Conservation (phyloP, 1,140 invertebrate species). For the Drosophila ogumai region DNA sequence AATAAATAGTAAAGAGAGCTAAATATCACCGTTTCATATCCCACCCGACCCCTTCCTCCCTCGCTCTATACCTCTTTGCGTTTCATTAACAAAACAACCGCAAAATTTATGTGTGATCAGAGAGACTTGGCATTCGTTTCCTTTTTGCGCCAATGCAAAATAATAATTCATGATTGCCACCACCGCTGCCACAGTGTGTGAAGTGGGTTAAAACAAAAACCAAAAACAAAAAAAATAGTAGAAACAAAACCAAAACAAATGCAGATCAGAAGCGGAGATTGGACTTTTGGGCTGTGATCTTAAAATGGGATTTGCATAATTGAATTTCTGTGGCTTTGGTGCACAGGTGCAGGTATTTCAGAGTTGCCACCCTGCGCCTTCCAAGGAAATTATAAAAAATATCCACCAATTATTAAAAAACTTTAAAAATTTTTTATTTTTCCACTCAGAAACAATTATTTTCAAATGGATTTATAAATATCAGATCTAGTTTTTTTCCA, state of each 20-base stretch:
- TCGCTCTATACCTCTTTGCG: slow-evolving; percentile 38
- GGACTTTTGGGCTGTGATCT: slow-evolving; percentile 53
- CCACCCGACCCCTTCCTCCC: background rate
- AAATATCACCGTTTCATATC: slow-evolving; percentile 19
- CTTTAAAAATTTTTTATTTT: background rate
- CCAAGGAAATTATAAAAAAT: slow-evolving; percentile 3
- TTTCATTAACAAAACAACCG: slow-evolving; percentile 81
- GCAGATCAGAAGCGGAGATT: slow-evolving; percentile 63
- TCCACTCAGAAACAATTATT: too few relatives aligned
- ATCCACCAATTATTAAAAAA: too few relatives aligned
- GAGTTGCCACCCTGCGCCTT: slow-evolving; percentile 37
- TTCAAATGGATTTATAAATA: background rate
- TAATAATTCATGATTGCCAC: slow-evolving; percentile 61
- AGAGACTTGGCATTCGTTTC: slow-evolving; percentile 63
- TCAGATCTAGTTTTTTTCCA: slow-evolving; percentile 4
- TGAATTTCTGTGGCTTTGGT: slow-evolving; percentile 40
- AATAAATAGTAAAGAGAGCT: slow-evolving; percentile 43
- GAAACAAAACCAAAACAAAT: slow-evolving; percentile 52
- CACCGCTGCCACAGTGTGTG: slow-evolving; percentile 53
- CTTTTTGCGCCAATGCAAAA: slow-evolving; percentile 66
- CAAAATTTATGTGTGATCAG: slow-evolving; percentile 78
- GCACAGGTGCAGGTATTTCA: slow-evolving; percentile 64
- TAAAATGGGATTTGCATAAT: slow-evolving; percentile 77
- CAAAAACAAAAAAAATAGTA: slow-evolving; percentile 17
- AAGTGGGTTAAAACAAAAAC: slow-evolving; percentile 70